Base-by-base conservation (phyloP, 1,140 invertebrate species). In the Macrotrachela quadricornifera region DNA sequence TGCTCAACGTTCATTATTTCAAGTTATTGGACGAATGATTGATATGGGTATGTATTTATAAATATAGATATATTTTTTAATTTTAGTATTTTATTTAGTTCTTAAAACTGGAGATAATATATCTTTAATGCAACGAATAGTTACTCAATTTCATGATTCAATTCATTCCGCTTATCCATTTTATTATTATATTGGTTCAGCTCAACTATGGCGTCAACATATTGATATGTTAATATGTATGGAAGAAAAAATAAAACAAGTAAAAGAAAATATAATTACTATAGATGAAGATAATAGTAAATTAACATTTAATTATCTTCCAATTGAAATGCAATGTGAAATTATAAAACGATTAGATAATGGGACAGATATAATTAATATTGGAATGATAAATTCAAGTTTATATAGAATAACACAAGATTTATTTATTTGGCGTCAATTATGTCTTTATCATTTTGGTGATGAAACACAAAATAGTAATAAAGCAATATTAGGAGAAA, bases 21-120 rank as follows among this genome's bases (percentile, higher is more conserved):
- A 79, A 62, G 87, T 95, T 78, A 71, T 96, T 49, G 87, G 94
- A 69, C 82, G 91, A 68, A 81, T 94, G 49, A 83, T 87, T 41
- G 77, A 79, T 60, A 81, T 88, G 75, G 83, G 83, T 86, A 68
- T 60, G 59, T 57, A 49, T 44, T 52, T n/a, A 10, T 4, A 18
- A 14, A 46, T 56, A 44, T n/a, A 18, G 21, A 30, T 30, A 30
- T 30, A 4, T 30, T 30, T 30, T 30, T 30, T 30, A 2, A 30
- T 30, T 4, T 44, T 30, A 8, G n/a, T 9, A 36, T 50, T 15
- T 38, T 47, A 54, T 59, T 57, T 42, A 60, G 61, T 61, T 48
- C 50, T 64, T 14, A 57, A 60, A 44, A 51, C 51, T 15, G 61
- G 64, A 43, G 57, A 64, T 21, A 62, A 64, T 50, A 57, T 61